These are phyloP conservation scores for Molossus alvarezi DNA, from an alignment of 2,797 vertebrate species.

Conservation along the genomic window DNA sequence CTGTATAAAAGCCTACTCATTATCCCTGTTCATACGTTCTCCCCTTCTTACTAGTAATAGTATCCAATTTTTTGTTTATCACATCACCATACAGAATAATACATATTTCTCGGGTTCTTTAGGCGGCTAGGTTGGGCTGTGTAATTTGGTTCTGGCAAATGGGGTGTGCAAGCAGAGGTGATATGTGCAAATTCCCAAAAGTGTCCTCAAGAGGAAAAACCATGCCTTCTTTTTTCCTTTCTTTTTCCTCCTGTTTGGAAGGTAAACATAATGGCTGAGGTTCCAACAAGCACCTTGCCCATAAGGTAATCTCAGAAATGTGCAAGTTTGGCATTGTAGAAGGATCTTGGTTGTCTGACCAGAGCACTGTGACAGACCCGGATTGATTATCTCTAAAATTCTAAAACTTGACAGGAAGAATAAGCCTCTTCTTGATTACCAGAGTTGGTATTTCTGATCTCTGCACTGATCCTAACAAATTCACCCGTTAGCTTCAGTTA, in stretches of 20 bases:
- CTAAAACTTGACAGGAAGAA: background rate
- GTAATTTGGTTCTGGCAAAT: background rate
- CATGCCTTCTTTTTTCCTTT: background rate
- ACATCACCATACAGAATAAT: background rate
- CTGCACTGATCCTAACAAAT: background rate
- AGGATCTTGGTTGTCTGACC: background rate
- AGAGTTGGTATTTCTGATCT: background rate
- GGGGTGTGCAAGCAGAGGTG: background rate
- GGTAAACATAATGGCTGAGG: background rate
- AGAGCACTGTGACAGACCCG: background rate
- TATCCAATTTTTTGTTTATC: background rate
- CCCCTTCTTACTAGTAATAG: background rate
- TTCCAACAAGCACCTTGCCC: background rate
- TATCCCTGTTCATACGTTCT: background rate
- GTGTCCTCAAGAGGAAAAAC: background rate
- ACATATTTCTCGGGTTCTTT: background rate
- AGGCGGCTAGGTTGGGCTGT: background rate
- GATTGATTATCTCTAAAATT: conserved; percentile 49
- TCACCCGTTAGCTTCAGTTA: conserved; percentile 38
- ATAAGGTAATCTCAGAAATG: background rate
- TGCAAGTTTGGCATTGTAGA: background rate
- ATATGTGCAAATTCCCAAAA: background rate
- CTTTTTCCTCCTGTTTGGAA: background rate
- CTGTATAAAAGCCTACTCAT: background rate
- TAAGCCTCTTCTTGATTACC: conserved; percentile 18